Evolutionary conservation across 2,888 invertebrate genomes (phyloP), one percentile per base, ranked within the genome.

Genomic region (Nemotelus nigrinus): DNA sequence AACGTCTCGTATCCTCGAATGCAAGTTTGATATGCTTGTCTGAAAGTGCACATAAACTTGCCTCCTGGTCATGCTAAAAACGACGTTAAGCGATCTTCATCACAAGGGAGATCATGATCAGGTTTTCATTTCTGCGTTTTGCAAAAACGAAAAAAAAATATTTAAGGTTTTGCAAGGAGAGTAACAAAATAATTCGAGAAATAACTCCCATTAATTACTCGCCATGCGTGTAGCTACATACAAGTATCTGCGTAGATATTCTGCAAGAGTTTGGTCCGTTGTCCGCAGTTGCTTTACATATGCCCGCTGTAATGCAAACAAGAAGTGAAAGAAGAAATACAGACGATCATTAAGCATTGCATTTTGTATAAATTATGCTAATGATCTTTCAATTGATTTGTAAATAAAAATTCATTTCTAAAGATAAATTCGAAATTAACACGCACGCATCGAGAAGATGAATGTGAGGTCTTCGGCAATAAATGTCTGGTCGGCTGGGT

Each of bases 351-450:
- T 86, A 86, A 86, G 84, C 83, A 84, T 77, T 85, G 83, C 86
- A 85, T 86, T 86, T 87, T 87, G 87, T 86, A 87, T 86, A 86
- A 86, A 87, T 86, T 86, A 86, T 87, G 87, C 86, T 86, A 86
- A 86, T 86, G 86, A 86, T 84, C 84, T 85, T 86, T 85, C 86
- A 86, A 86, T 87, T 87, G 86, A 86, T 86, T 87, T 87, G 86
- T 86, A 86, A 77, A 86, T 87, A 86, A 86, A 87, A 87, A 85
- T 86, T 84, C 84, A 84, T 84, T 82, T 84, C 83, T 80, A 82
- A 86, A 86, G 87, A 86, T 86, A 86, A 86, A 86, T 86, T 87
- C 84, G 84, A 85, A 78, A 81, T 80, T 82, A 84, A 83, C 86
- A 86, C 86, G 86, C 86, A 86, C 86, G 74, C 74, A 74, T 50